A percentile compares a stretch with the other conserved stretches of the same genome.
phyloP scores from a whole-genome alignment of 2,888 invertebrate genomes.

The Adineta ricciae region DNA sequence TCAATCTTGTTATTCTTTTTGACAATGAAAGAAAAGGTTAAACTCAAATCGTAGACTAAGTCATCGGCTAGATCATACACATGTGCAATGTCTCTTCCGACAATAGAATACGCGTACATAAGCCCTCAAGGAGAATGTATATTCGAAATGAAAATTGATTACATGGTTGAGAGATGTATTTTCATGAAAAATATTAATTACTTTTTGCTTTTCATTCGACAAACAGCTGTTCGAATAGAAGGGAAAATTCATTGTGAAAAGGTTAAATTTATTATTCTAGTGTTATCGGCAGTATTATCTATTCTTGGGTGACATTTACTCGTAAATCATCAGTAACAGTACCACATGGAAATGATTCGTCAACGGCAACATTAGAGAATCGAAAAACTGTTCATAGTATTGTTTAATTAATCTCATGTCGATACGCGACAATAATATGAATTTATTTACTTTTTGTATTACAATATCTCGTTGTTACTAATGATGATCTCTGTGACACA shows the following conservation, averaged over 20 bases:
- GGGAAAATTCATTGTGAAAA: background rate
- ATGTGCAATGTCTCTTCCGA: too few relatives aligned
- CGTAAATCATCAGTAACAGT: background rate
- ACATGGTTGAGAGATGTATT: too few relatives aligned
- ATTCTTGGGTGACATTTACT: slow-evolving; percentile 30
- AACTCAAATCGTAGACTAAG: too few relatives aligned
- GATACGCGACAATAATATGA: background rate
- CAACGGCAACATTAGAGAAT: background rate
- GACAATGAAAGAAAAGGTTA: too few relatives aligned
- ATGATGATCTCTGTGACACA: background rate
- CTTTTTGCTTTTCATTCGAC: too few relatives aligned
- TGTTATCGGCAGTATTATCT: slow-evolving; percentile 25
- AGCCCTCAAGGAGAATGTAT: too few relatives aligned
- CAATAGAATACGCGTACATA: too few relatives aligned
- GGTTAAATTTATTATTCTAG: slow-evolving; percentile 4
- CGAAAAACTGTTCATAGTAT: background rate
- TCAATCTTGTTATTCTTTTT: too few relatives aligned
- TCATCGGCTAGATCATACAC: too few relatives aligned
- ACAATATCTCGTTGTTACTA: background rate
- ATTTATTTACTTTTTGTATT: too few relatives aligned
- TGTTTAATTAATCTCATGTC: background rate
- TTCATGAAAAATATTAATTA: background rate
- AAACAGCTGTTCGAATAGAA: background rate
- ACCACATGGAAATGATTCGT: background rate
- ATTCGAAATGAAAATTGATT: too few relatives aligned